Conservation (phyloP, 1,140 invertebrate genomes). For the Caenorhabditis elegans region DNA sequence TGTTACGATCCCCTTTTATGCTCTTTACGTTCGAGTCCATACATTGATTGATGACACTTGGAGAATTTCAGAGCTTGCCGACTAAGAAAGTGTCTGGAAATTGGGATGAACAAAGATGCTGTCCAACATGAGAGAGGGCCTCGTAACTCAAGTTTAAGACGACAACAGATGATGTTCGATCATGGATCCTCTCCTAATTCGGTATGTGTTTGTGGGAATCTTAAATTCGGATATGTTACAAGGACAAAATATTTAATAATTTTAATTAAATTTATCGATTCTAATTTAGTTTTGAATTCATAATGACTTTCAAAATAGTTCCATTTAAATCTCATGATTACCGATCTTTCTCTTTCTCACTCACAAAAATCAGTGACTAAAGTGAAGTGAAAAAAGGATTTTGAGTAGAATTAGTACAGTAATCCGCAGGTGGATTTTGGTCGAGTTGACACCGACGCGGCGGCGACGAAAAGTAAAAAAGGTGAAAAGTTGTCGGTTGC, state of each 20-base stretch:
- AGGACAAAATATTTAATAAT: too few relatives aligned
- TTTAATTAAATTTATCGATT: too few relatives aligned
- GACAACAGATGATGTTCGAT: conserved; percentile 36
- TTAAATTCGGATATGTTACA: too few relatives aligned
- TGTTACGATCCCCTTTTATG: not conserved
- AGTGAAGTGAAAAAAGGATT: not conserved
- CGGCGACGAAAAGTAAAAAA: conserved; percentile 24
- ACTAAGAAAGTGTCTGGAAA: conserved; percentile 70
- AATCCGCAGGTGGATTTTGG: not conserved
- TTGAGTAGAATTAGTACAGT: not conserved
- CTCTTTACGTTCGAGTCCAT: not conserved
- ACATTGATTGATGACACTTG: not conserved
- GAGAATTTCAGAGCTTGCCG: conserved; percentile 68
- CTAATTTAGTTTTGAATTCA: too few relatives aligned
- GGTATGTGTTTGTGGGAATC: too few relatives aligned
- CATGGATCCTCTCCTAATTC: conserved; percentile 26
- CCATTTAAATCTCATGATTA: too few relatives aligned
- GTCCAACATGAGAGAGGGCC: conserved; percentile 96
- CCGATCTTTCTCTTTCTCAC: too few relatives aligned
- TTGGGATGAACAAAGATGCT: conserved; percentile 73
- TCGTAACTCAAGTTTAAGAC: conserved; percentile 68
- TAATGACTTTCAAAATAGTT: too few relatives aligned
- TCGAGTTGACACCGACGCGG: conserved; percentile 5
- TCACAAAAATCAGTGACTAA: conserved; percentile 9
- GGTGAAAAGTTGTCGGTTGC: conserved; percentile 10